These are phyloP conservation scores for Cephus spinipes DNA, from an alignment of 2,888 invertebrate genomes.

Conservation along the genomic window DNA sequence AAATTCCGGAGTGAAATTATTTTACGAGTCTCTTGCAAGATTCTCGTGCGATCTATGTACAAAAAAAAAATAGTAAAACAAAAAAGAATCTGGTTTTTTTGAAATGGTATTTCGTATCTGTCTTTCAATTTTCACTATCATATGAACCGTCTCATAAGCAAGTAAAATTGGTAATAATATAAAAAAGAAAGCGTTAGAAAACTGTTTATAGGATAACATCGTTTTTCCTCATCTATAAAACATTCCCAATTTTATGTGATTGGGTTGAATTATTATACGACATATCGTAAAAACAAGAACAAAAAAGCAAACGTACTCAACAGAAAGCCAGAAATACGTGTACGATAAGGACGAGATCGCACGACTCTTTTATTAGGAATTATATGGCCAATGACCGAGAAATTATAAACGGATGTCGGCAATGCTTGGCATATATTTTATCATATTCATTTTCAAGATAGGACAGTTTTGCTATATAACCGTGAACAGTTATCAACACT, in stretches of 20 bases:
- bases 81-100: neutral
- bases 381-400: neutral
- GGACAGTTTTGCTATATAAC: neutral
- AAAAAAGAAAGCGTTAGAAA: neutral
- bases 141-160: neutral
- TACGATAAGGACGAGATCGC: neutral
- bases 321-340: neutral
- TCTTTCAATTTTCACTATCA: neutral
- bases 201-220: neutral
- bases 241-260: neutral
- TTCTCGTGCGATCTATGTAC: neutral
- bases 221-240: neutral
- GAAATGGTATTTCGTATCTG: neutral
- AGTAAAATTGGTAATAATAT: neutral
- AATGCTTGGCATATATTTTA: neutral
- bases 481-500: no score
- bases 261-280: neutral
- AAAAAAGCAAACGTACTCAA: neutral
- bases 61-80: neutral
- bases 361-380: neutral
- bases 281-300: neutral
- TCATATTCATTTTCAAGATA: neutral
- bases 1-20: neutral
- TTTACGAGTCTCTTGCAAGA: neutral
- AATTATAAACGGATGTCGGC: neutral